Evolutionary conservation across 2,113 vertebrate species (phyloP).

Genomic region (Malurus cyaneus): DNA sequence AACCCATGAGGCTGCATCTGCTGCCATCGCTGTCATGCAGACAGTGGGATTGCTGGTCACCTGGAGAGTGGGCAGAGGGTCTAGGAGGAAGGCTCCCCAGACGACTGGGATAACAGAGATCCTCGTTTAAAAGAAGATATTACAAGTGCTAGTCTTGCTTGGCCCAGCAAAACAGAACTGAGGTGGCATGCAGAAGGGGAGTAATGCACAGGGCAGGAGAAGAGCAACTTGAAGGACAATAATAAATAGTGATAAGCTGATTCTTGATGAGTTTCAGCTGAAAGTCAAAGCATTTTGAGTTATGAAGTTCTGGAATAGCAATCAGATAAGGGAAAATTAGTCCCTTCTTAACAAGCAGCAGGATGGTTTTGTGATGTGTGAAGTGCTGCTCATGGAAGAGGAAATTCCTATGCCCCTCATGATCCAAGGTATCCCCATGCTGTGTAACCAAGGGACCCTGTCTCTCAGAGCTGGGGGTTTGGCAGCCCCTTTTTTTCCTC

Average conservation of each 20-base stretch:
- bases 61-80: not conserved
- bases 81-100: not conserved
- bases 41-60: not conserved
- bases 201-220: fast-evolving
- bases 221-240: not conserved
- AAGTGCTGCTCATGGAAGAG: not conserved
- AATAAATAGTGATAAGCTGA: not conserved
- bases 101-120: not conserved
- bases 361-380: not conserved
- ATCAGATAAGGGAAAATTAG: not conserved
- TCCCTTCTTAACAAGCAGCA: not conserved
- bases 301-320: not conserved
- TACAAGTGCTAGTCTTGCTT: not conserved
- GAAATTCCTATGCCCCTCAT: not conserved
- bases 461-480: not conserved
- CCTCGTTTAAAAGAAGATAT: not conserved
- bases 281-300: not conserved
- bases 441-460: not conserved
- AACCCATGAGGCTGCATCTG: not conserved
- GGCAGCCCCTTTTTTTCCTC: not conserved
- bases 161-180: not conserved
- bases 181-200: not conserved
- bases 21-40: not conserved
- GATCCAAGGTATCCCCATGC: not conserved
- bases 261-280: not conserved